Base-by-base conservation (phyloP, 1,140 invertebrate genomes). In the Anthonomus grandis region DNA sequence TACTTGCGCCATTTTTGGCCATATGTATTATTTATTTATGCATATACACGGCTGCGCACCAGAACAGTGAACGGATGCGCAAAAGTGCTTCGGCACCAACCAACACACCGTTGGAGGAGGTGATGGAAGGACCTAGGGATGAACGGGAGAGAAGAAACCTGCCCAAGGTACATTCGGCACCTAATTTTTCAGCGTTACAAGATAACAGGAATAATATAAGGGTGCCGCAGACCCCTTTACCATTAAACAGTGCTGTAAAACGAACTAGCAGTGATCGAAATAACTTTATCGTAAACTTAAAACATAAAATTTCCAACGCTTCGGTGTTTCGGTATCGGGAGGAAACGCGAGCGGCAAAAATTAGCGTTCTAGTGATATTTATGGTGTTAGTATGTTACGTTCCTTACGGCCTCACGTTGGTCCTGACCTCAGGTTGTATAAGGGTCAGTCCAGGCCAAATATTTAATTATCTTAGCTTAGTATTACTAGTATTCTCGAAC, bases 321-420 rank as follows among this genome's bases (percentile, higher is more conserved):
- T 88, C 86, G n/a, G 74, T 90, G 50, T 91, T 91, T 71, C 80
- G 84, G 50, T 90, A 90, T 69, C 78, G 88, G 17, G 89, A 91
- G 72, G 89, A 91, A 71, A 85, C 87, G 23, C 78, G 89, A 55
- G 88, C 89, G 0, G 89, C 88, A 3, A 81, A 87, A 48, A 86
- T 91, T 39, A 89, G 87, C 64, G 83, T 86, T 22, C 67, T 89
- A 58, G 82, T 84, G 2, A 81, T 84, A 22, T 80, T 90, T 2
- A 86, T 90, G 77, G 83, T 87, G 22, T 75, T 82, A 50, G 80
- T 81, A 19, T 90, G 81, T 55, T 88, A 86, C 75, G 74, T 86
- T 19, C 87, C 87, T 0, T 86, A 83, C 64, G 80, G 82, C 0
- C 61, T 82, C 17, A 65, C 83, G 0, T 68, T 83, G 0, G 53